Base-by-base conservation (phyloP, 2,797 vertebrate species). In the Smutsia gigantea region DNA sequence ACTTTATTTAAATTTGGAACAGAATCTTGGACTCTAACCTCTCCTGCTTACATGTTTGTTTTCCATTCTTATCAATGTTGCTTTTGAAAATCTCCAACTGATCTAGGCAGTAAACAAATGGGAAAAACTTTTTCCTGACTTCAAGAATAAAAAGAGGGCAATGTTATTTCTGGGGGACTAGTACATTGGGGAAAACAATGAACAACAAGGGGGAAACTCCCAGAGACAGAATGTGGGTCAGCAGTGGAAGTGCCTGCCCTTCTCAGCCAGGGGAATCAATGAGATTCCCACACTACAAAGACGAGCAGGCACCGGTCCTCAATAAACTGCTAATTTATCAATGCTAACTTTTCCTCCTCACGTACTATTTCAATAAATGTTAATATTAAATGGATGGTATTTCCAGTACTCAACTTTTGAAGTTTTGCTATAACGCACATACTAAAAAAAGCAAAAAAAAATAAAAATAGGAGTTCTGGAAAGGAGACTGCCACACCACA, bases 1-100 rank as follows among this genome's bases (percentile, higher is more conserved):
- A 63, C 42, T 25, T 55, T 10, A 59, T 64, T 93, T 81, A 89
- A 83, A 87, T 90, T 34, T 78, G 69, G 46, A 92, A 92, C 10
- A 51, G 75, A 90, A 84, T 77, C 87, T 53, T 64, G 5, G 42
- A 85, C 83, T 90, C 89, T 84, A 78, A 88, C 27, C 69, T 57
- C n/a, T 90, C 90, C 57, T 78, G 31, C 68, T 85, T 63, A 57
- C 86, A 39, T n/a, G n/a, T 82, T 92, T 42, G 42, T 72, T 61
- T 87, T 63, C 31, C 27, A 46, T 72, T 94, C 75, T 88, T 53
- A 69, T 13, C 42, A 74, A 71, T 63, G 49, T 42, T 86, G 49
- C 42, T 77, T 74, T 51, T 61, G 46, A 94, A 93, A 81, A 83
- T 53, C 25, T 39, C 34, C 66, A 92, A 75, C 11, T 27, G 69